Conservation (phyloP, 64 coral and sea anemone genomes). For the Montipora foliosa region DNA sequence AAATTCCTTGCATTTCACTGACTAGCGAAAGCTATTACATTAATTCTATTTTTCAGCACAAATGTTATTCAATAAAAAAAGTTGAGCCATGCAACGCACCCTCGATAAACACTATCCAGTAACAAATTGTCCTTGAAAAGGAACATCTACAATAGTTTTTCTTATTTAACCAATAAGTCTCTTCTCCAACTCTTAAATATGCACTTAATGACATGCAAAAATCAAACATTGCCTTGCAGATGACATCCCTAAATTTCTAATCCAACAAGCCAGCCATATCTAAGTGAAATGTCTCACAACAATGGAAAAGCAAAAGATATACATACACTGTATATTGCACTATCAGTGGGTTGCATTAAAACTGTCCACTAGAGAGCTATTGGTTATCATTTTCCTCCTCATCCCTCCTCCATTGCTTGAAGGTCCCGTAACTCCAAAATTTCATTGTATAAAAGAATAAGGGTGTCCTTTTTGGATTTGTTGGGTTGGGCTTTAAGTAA, state of each 20-base stretch:
- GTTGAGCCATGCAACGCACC: background rate
- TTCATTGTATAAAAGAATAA: constrained; percentile 15
- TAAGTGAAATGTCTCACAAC: background rate
- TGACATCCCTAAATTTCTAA: background rate
- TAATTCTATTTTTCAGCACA: background rate
- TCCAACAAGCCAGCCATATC: background rate
- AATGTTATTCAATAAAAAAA: background rate
- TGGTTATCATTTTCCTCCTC: background rate
- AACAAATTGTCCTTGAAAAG: too few relatives aligned
- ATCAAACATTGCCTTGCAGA: background rate
- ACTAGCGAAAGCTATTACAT: background rate
- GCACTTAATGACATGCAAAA: background rate
- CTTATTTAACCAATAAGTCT: background rate
- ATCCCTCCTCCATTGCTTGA: background rate
- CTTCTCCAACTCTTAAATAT: background rate
- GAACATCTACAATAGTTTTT: too few relatives aligned
- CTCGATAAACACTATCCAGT: background rate
- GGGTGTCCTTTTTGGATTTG: constrained; percentile 21
- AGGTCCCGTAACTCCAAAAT: constrained; percentile 4
- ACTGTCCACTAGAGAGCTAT: background rate
- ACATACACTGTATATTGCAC: background rate
- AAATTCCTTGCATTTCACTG: background rate
- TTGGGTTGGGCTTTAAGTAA: constrained; percentile 1
- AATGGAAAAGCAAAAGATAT: background rate
- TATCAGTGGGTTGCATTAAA: background rate